Conservation (phyloP, 2,797 vertebrate species). For the Enteromius viviparus region DNA sequence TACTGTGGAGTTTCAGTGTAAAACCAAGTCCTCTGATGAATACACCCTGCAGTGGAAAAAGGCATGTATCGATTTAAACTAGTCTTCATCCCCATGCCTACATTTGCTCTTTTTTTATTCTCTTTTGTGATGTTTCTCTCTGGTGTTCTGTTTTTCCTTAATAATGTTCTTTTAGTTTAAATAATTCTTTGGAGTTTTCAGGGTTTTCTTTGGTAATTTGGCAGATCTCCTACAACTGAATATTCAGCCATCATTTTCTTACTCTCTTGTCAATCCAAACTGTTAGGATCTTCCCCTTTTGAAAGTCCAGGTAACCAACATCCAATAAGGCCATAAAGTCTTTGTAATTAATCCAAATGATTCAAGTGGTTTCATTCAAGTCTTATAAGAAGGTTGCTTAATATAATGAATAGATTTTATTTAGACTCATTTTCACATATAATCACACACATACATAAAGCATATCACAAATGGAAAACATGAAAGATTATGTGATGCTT, state of each 20-base stretch:
- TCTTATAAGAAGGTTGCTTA: not conserved
- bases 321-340: not conserved
- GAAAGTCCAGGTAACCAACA: not conserved
- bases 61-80: slow-evolving; percentile 39
- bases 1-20: slow-evolving; percentile 55
- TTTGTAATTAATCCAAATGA: not conserved
- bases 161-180: not conserved
- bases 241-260: not conserved
- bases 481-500: not conserved
- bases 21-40: slow-evolving; percentile 38
- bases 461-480: not conserved
- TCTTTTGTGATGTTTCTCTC: not conserved
- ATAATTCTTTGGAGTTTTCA: too few species aligned
- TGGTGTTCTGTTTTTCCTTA: not conserved
- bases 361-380: not conserved
- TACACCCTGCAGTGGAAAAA: slow-evolving; percentile 57
- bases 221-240: not conserved
- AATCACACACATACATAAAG: not conserved
- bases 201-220: not conserved
- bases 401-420: not conserved
- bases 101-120: not conserved
- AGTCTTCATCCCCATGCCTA: not conserved
- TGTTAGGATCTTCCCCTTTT: too few species aligned
- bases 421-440: not conserved
- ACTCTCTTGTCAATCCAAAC: not conserved